phyloP scores from a whole-genome alignment of 2,797 vertebrate species.

The Myotis findleyi region DNA sequence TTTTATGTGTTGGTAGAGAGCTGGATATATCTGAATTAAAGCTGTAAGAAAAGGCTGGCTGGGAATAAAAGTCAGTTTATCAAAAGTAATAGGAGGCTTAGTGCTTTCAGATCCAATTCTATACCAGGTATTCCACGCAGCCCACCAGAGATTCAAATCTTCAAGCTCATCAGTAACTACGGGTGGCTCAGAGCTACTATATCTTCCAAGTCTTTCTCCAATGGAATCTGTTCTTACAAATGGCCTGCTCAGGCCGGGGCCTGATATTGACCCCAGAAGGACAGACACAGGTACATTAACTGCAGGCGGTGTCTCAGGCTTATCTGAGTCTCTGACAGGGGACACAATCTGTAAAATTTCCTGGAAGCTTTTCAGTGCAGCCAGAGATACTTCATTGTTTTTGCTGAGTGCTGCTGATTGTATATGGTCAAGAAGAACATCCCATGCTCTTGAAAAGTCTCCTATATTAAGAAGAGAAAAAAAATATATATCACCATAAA shows the following conservation, averaged over 20 bases:
- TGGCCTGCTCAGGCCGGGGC: slow-evolving; percentile 93
- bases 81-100: slow-evolving; percentile 91
- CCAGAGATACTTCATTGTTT: slow-evolving; percentile 98
- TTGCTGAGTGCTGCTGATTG: slow-evolving; percentile 99
- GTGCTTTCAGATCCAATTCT: slow-evolving; percentile 98
- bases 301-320: slow-evolving; percentile 92
- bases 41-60: slow-evolving; percentile 99
- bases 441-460: slow-evolving; percentile 99
- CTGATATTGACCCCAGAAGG: slow-evolving; percentile 93
- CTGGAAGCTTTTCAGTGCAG: slow-evolving; percentile 99
- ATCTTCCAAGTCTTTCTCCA: slow-evolving; percentile 94
- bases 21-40: slow-evolving; percentile 98
- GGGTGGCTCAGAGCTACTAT: slow-evolving; percentile 90
- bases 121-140: slow-evolving; percentile 99
- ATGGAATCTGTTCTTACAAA: slow-evolving; percentile 95
- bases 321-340: slow-evolving; percentile 94
- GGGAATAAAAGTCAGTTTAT: slow-evolving; percentile 97
- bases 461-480: slow-evolving; percentile 86
- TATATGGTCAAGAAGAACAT: slow-evolving; percentile 98
- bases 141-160: slow-evolving; percentile 98
- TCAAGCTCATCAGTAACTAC: slow-evolving; percentile 93
- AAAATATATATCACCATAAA: slow-evolving; percentile 12
- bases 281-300: slow-evolving; percentile 94
- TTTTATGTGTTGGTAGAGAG: slow-evolving; percentile 98
- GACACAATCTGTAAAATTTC: slow-evolving; percentile 98